A percentile compares a stretch with the other conserved stretches of the same genome.
Evolutionary conservation across 2,113 vertebrate species (phyloP).

Genomic region (Amazona guildingii): DNA sequence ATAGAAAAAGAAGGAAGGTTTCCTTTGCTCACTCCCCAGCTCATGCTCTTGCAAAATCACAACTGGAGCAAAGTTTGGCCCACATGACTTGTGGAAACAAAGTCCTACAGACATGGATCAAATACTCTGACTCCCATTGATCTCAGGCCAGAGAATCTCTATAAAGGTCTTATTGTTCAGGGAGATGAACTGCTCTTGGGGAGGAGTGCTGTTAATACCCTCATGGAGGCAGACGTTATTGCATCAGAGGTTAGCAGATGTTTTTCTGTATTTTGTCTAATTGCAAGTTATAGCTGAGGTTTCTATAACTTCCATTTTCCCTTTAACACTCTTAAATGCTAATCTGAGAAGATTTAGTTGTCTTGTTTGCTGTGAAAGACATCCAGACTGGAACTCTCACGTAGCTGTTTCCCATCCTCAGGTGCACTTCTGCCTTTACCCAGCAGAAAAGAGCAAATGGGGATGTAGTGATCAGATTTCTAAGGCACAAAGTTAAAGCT

Average conservation of each 20-base stretch:
- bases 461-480: conserved; percentile 71
- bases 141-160: conserved; percentile 52
- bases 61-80: conserved; percentile 6
- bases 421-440: conserved; percentile 51
- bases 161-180: conserved; percentile 56
- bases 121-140: conserved; percentile 37
- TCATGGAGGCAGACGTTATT: neutral
- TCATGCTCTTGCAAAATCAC: conserved; percentile 42
- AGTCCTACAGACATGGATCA: conserved; percentile 53
- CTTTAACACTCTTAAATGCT: conserved; percentile 19
- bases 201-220: neutral
- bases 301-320: conserved; percentile 33
- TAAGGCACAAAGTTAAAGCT: conserved; percentile 71
- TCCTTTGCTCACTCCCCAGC: neutral
- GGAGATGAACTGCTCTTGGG: neutral
- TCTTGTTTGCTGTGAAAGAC: conserved; percentile 63
- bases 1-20: neutral
- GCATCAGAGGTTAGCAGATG: conserved; percentile 15
- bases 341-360: conserved; percentile 59
- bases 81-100: conserved; percentile 56
- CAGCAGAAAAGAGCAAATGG: conserved; percentile 59
- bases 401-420: conserved; percentile 52
- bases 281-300: conserved; percentile 32
- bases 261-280: conserved; percentile 39
- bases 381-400: conserved; percentile 28